Percentiles rank a stretch among this genome's conserved stretches.
phyloP scores from a whole-genome alignment of 2,113 vertebrate genomes.

The Nipponia nippon region DNA sequence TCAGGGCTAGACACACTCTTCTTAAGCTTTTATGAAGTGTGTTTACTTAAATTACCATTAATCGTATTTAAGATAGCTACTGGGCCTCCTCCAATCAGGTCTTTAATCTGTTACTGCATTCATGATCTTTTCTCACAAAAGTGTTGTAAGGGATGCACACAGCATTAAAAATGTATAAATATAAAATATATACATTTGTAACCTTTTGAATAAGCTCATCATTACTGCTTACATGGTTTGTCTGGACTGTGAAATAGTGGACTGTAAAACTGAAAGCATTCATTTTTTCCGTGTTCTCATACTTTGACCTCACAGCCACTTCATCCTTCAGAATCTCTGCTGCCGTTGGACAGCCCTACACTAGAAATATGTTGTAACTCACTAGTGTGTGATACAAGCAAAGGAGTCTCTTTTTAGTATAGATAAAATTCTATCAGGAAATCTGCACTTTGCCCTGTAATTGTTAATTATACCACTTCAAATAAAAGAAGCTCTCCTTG shows the following conservation, averaged over 20 bases:
- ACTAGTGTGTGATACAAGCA: not conserved
- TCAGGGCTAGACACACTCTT: not conserved
- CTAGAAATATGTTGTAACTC: not conserved
- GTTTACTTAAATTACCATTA: not conserved
- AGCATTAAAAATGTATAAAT: not conserved
- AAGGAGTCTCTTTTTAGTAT: not conserved
- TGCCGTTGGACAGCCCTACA: not conserved
- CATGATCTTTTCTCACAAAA: not conserved
- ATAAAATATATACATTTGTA: not conserved
- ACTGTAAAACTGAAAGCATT: not conserved
- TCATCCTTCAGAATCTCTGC: not conserved
- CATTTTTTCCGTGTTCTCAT: not conserved
- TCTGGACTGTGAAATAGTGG: not conserved
- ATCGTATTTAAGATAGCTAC: not conserved
- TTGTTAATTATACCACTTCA: not conserved
- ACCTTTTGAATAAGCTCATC: not conserved
- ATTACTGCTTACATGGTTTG: not conserved
- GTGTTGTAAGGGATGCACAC: not conserved
- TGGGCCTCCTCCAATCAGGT: not conserved
- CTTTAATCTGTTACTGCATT: not conserved
- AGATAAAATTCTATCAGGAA: not conserved
- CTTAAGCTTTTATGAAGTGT: not conserved
- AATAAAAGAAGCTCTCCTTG: not conserved
- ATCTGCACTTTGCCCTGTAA: not conserved
- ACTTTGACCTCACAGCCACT: not conserved